Conservation (phyloP, 2,113 vertebrate genomes). For the Reinhardtius hippoglossoides region DNA sequence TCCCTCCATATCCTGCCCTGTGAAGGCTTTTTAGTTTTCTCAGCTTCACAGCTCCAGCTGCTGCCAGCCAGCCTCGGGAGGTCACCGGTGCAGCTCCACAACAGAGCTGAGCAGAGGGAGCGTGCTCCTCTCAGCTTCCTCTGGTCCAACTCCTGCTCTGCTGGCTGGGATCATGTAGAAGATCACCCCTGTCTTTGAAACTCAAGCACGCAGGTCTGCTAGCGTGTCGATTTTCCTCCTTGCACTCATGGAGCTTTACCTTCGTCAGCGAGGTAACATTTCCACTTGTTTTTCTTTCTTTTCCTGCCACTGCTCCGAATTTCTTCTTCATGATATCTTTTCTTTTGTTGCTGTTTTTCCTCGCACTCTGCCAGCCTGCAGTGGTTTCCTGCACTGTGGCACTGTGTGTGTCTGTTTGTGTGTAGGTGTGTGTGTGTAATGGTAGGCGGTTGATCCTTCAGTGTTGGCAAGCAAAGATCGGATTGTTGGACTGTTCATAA, state of each 20-base stretch:
- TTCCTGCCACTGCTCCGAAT: constrained; percentile 6
- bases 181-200: constrained; percentile 39
- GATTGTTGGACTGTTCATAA: constrained; percentile 54
- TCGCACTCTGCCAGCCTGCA: constrained; percentile 13
- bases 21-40: constrained; percentile 33
- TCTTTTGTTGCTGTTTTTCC: constrained; percentile 1
- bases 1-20: constrained; percentile 44
- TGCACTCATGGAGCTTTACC: constrained; percentile 60
- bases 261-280: constrained; percentile 68
- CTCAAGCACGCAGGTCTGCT: constrained; percentile 26
- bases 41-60: constrained; percentile 29
- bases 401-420: constrained; percentile 4
- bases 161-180: constrained; percentile 57
- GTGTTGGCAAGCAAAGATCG: constrained; percentile 48
- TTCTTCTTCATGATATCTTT: constrained; percentile 22
- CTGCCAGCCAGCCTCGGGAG: constrained; percentile 41
- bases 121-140: neutral
- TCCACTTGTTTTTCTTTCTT: constrained; percentile 29
- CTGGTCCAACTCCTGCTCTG: neutral
- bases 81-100: constrained; percentile 7
- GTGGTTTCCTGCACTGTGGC: constrained; percentile 18
- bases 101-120: constrained; percentile 18
- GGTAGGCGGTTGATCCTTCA: constrained; percentile 59
- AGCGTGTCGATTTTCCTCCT: constrained; percentile 24
- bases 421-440: constrained; percentile 7